A percentile compares a stretch with the other conserved stretches of the same genome.
phyloP scores from a whole-genome alignment of 2,888 invertebrate genomes.

The Hypena proboscidalis region DNA sequence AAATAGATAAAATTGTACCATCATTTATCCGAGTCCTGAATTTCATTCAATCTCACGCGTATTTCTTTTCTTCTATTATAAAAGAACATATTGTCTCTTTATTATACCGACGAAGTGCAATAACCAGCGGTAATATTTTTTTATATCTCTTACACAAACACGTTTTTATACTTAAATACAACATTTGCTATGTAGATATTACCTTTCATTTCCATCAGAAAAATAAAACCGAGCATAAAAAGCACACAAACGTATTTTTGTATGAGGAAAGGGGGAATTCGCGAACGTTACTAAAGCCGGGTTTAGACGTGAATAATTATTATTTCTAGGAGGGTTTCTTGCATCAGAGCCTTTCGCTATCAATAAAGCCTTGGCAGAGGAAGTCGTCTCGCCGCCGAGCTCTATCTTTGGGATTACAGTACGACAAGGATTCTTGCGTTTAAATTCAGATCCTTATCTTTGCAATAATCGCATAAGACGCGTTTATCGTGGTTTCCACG shows the following conservation, averaged over 20 bases:
- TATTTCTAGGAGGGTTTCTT: slow-evolving; percentile 41
- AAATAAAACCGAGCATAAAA: slow-evolving; percentile 41
- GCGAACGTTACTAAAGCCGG: slow-evolving; percentile 37
- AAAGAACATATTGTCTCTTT: slow-evolving; percentile 35
- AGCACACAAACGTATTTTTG: slow-evolving; percentile 36
- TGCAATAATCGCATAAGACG: slow-evolving; percentile 65
- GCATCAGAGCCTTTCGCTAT: slow-evolving; percentile 46
- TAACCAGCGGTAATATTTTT: slow-evolving; percentile 43
- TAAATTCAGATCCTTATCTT: slow-evolving; percentile 76
- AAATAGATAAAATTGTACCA: slow-evolving; percentile 19
- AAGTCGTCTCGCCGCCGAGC: slow-evolving; percentile 52
- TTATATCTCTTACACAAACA: slow-evolving; percentile 43
- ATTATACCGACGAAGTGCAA: slow-evolving; percentile 31
- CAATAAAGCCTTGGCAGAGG: slow-evolving; percentile 54
- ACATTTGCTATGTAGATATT: slow-evolving; percentile 36
- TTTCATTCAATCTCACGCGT: slow-evolving; percentile 28
- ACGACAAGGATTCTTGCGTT: slow-evolving; percentile 60
- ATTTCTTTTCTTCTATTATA: slow-evolving; percentile 26
- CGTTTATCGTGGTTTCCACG: slow-evolving; percentile 54
- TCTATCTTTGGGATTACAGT: slow-evolving; percentile 71
- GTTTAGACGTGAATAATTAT: slow-evolving; percentile 56
- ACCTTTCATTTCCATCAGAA: slow-evolving; percentile 38
- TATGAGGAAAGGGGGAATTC: slow-evolving; percentile 22
- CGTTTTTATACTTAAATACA: slow-evolving; percentile 43
- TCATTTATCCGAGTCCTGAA: slow-evolving; percentile 22